These are phyloP conservation scores for Hypsibius dujardini DNA, from an alignment of 1,140 invertebrate species.

Conservation along the genomic window DNA sequence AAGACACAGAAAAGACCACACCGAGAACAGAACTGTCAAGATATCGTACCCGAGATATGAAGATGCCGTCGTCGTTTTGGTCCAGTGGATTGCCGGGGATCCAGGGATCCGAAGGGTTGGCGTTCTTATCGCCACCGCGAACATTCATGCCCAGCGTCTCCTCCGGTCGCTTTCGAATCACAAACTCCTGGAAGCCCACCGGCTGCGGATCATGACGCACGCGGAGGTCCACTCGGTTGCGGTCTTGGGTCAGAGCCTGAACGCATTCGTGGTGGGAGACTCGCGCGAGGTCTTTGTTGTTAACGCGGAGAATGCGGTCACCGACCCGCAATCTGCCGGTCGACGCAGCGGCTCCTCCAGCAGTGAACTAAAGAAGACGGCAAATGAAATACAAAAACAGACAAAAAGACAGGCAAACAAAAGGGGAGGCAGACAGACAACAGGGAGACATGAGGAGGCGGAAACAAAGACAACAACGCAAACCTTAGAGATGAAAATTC, in stretches of 20 bases:
- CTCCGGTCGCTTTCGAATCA: conserved; percentile 63
- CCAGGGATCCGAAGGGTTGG: conserved; percentile 40
- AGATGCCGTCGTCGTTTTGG: conserved; percentile 82
- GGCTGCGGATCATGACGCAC: conserved; percentile 87
- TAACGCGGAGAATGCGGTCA: conserved; percentile 81
- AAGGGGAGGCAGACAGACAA: conserved; percentile 16
- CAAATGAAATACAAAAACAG: neutral
- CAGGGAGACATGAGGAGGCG: neutral
- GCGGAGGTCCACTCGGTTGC: conserved; percentile 59
- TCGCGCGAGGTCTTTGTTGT: conserved; percentile 64
- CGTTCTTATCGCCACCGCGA: conserved; percentile 69
- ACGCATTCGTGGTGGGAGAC: conserved; percentile 87
- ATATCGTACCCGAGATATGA: conserved; percentile 62
- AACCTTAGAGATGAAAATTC: conserved; percentile 93
- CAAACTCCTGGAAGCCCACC: conserved; percentile 72
- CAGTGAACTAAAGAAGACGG: conserved; percentile 52
- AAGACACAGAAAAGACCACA: no score
- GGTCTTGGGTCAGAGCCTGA: conserved; percentile 64
- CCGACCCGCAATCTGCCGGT: conserved; percentile 82
- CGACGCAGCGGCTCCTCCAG: conserved; percentile 72
- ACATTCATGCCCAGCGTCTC: conserved; percentile 96
- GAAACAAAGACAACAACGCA: neutral
- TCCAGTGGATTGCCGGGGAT: conserved; percentile 69
- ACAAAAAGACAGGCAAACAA: conserved; percentile 2
- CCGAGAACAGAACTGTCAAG: no score